These are phyloP conservation scores for Lepus townsendii DNA, from an alignment of 2,797 vertebrate genomes.

Conservation along the genomic window DNA sequence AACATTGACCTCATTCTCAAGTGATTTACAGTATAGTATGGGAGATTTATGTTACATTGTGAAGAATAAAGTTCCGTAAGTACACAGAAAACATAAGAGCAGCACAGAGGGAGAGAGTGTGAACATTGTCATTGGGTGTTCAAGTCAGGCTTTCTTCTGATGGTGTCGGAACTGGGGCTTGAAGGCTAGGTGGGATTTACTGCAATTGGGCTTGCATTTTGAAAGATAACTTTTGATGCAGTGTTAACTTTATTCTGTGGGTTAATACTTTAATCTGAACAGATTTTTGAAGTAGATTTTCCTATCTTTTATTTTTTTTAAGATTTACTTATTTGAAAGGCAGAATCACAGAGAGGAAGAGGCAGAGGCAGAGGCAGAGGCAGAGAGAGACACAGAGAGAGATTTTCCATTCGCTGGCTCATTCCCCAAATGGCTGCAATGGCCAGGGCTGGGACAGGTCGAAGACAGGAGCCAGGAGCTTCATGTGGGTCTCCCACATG, in stretches of 20 bases:
- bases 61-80: not conserved
- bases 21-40: not conserved
- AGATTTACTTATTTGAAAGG: too few species aligned
- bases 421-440: too few species aligned
- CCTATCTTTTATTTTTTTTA: not conserved
- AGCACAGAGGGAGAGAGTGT: not conserved
- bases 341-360: too few species aligned
- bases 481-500: too few species aligned
- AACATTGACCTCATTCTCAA: not conserved
- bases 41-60: not conserved
- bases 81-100: not conserved
- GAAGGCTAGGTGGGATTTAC: not conserved
- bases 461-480: too few species aligned
- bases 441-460: too few species aligned
- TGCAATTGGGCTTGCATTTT: not conserved
- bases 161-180: not conserved
- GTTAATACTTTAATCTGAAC: not conserved
- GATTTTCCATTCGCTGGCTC: too few species aligned
- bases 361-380: too few species aligned
- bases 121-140: not conserved
- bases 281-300: constrained; percentile 28
- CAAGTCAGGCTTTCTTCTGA: not conserved
- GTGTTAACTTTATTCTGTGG: not conserved
- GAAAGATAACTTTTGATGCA: constrained; percentile 24
- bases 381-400: too few species aligned